Conservation (phyloP, 1,140 invertebrate species). For the Notospermus geniculatus region DNA sequence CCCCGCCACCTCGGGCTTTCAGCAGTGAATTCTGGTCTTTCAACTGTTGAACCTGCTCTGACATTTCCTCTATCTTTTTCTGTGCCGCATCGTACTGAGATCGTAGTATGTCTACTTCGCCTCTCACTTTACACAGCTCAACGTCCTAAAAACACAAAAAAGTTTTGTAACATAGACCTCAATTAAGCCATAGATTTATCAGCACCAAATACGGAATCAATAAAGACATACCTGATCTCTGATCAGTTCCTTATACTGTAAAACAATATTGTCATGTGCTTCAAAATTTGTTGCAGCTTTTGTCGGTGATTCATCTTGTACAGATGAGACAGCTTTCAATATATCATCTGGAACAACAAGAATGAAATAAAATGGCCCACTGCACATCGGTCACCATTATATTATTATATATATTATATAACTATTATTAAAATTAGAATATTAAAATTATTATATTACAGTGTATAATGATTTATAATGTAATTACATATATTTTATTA, state of each 20-base stretch:
- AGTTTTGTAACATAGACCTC: too few species aligned
- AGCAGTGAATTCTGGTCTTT: conserved; percentile 85
- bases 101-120: conserved; percentile 47
- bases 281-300: conserved; percentile 40
- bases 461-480: too few species aligned
- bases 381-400: too few species aligned
- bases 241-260: conserved; percentile 82
- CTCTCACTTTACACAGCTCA: conserved; percentile 66
- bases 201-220: neutral
- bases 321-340: conserved; percentile 61
- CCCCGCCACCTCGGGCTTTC: conserved; percentile 67
- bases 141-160: conserved; percentile 56
- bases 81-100: conserved; percentile 48
- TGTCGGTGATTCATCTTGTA: conserved; percentile 30
- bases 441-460: too few species aligned
- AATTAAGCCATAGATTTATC: too few species aligned
- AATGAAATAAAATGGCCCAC: neutral
- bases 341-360: conserved; percentile 48
- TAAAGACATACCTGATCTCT: conserved; percentile 69
- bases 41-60: conserved; percentile 70
- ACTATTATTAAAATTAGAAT: too few species aligned
- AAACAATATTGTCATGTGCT: conserved; percentile 56
- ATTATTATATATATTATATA: too few species aligned
- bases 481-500: too few species aligned
- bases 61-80: conserved; percentile 69